Evolutionary conservation across 2,888 invertebrate species (phyloP).

Genomic region (Pomacea canaliculata): DNA sequence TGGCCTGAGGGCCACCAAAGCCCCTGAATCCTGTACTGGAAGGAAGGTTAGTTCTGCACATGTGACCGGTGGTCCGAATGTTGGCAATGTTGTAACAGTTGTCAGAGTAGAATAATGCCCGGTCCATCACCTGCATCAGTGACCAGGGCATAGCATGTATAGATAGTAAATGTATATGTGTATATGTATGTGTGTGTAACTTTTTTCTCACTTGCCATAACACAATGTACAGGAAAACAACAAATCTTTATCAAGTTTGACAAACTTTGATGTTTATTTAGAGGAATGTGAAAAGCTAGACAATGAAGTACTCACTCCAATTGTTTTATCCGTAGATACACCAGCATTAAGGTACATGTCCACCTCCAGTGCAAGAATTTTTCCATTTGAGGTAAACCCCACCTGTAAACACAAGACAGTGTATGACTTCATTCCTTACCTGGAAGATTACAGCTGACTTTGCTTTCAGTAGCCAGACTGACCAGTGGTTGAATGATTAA

Average conservation of each 20-base stretch:
- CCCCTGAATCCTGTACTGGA: slow-evolving; percentile 92
- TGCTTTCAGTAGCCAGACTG: no score
- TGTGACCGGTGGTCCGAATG: slow-evolving; percentile 76
- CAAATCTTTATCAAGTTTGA: background rate
- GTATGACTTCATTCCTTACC: background rate
- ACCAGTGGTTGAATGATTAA: no score
- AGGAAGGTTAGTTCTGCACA: slow-evolving; percentile 88
- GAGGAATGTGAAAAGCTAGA: no score
- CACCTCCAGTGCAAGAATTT: slow-evolving; percentile 47
- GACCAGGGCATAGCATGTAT: no score
- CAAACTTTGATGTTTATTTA: background rate
- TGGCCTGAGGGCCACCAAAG: slow-evolving; percentile 53
- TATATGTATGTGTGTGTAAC: no score
- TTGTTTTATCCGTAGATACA: slow-evolving; percentile 45
- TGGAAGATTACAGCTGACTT: no score
- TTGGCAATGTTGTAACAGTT: slow-evolving; percentile 81
- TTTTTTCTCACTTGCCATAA: no score
- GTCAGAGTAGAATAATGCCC: slow-evolving; percentile 75
- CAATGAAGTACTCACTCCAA: slow-evolving; percentile 34
- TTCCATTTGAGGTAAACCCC: slow-evolving; percentile 74
- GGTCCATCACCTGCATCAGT: slow-evolving; percentile 79
- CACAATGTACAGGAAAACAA: background rate
- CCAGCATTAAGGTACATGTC: slow-evolving; percentile 54
- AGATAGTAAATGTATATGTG: no score
- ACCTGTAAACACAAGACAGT: slow-evolving; percentile 65